Evolutionary conservation across 1,140 invertebrate species (phyloP), one percentile per base, ranked within the genome.

Genomic region (Sycophaga agraensis): DNA sequence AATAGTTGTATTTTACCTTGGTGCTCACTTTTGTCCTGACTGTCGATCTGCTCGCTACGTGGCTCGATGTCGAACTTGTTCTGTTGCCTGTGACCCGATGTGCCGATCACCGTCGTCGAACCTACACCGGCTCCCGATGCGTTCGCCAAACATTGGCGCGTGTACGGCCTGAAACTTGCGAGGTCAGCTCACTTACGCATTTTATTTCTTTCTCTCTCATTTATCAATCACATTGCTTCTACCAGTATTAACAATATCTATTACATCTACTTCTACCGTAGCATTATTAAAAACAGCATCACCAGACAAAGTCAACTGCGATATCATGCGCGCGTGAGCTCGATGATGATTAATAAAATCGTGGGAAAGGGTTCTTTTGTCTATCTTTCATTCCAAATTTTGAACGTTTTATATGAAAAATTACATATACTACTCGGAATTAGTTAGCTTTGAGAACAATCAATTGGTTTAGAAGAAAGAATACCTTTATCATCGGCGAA

Each of bases 11-110:
- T 69, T 72, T 74, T 78, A 77, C 77, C 75, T 80, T 76, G 76
- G 58, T 78, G 70, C 66, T 80, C 75, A 66, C 65, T 74, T 59
- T 80, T 79, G 37, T 79, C 75, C 70, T 74, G 76, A 67, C 75
- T 74, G 59, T 78, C 76, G 31, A 39, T 48, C 68, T 77, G 74
- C 28, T 80, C 75, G 31, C 70, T 66, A 16, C 70, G 75, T n/a
- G n/a, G n/a, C n/a, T n/a, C n/a, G 19, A 69, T 70, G 55, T 75
- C 62, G 45, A 65, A 67, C 54, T 68, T 70, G 40, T 34, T 73
- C 49, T 72, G 75, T 50, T 72, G 69, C 35, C 73, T 71, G 46
- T 70, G 70, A 42, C 70, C 66, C 7, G 72, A 70, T n/a, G 67
- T 73, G 57, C 76, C 71, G 37, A 76, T 74, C 26, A 64, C 62